phyloP scores from a whole-genome alignment of 2,888 invertebrate species.

The Lypha dubia region DNA sequence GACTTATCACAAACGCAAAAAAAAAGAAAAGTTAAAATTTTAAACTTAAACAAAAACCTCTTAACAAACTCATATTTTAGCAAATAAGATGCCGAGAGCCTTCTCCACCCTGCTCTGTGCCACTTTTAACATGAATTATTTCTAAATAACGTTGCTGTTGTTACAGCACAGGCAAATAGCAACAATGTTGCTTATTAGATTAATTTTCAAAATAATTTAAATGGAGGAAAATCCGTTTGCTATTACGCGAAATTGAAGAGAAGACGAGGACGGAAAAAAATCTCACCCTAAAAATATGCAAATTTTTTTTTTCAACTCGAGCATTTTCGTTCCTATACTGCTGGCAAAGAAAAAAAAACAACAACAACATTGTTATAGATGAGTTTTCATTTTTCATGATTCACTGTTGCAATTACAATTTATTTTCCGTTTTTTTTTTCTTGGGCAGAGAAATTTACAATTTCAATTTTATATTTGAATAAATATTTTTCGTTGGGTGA shows the following conservation, averaged over 20 bases:
- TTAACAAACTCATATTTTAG: conserved; percentile 59
- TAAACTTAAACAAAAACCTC: conserved; percentile 65
- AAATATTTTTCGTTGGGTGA: conserved; percentile 73
- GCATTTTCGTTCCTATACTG: background rate
- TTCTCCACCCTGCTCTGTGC: background rate
- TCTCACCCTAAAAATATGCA: conserved; percentile 74
- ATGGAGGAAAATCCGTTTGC: conserved; percentile 73
- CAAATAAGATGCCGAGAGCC: background rate
- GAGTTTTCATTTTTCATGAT: conserved; percentile 64
- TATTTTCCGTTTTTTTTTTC: conserved; percentile 19
- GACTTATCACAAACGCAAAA: conserved; percentile 77
- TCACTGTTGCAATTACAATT: conserved; percentile 67
- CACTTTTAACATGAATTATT: conserved; percentile 25
- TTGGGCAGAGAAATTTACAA: conserved; percentile 46
- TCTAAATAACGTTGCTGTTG: conserved; percentile 39
- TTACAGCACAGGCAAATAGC: conserved; percentile 74
- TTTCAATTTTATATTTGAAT: conserved; percentile 64
- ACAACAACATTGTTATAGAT: conserved; percentile 54
- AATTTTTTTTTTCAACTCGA: conserved; percentile 68
- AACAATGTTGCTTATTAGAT: conserved; percentile 82
- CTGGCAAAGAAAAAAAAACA: too few species aligned
- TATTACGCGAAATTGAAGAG: conserved; percentile 63
- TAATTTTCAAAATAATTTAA: conserved; percentile 80
- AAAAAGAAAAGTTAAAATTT: conserved; percentile 50
- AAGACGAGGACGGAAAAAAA: too few species aligned